phyloP scores from a whole-genome alignment of 2,888 invertebrate genomes.

The Pachydiplax longipennis region DNA sequence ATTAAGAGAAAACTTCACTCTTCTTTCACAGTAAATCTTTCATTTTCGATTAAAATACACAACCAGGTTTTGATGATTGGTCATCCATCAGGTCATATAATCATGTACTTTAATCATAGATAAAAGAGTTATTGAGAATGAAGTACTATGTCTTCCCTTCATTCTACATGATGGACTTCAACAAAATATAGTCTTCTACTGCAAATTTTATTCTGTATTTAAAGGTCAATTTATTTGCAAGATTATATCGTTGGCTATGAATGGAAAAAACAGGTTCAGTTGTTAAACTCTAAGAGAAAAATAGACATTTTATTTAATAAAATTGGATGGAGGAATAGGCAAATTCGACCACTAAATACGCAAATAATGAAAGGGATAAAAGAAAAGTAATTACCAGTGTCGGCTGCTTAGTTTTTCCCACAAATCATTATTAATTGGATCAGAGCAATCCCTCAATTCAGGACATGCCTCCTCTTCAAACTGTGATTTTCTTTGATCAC shows the following conservation, averaged over 20 bases:
- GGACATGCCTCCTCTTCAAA: not conserved
- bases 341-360: not conserved
- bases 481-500: not conserved
- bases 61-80: too few species aligned
- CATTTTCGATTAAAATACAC: too few species aligned
- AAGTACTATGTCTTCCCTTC: too few species aligned
- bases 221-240: not conserved
- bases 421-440: not conserved
- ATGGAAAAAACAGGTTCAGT: not conserved
- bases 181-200: too few species aligned
- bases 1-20: too few species aligned
- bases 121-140: too few species aligned
- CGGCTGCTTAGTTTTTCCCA: not conserved
- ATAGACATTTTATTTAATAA: not conserved
- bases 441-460: not conserved
- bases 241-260: not conserved
- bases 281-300: not conserved
- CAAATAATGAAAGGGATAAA: not conserved
- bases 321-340: not conserved
- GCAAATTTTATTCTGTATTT: not conserved
- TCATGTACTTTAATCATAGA: too few species aligned
- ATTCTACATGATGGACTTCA: too few species aligned
- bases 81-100: too few species aligned
- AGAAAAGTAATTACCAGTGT: not conserved
- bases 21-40: too few species aligned